These are phyloP conservation scores for Therioaphis trifolii DNA, from an alignment of 2,888 invertebrate genomes.

Conservation along the genomic window DNA sequence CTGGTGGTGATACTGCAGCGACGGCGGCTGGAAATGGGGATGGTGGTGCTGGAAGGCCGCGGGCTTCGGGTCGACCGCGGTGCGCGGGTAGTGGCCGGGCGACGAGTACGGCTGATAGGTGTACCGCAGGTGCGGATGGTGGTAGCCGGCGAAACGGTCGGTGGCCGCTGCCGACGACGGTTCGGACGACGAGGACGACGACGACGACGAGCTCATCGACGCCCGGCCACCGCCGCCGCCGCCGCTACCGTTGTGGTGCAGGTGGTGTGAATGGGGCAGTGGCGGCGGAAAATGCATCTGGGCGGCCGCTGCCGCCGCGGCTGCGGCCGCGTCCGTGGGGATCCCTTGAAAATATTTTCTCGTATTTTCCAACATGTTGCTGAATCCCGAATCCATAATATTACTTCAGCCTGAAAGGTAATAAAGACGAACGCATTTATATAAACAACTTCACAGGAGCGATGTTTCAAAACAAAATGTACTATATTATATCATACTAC, in stretches of 20 bases:
- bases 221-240: conserved; percentile 68
- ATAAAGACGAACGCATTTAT: neutral
- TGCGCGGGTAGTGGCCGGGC: conserved; percentile 56
- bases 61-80: conserved; percentile 63
- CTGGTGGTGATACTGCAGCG: conserved; percentile 65
- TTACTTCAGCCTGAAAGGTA: conserved; percentile 54
- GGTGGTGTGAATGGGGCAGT: conserved; percentile 54
- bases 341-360: conserved; percentile 86
- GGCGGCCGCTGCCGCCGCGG: conserved; percentile 11
- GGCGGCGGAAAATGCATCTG: conserved; percentile 32
- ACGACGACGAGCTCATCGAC: conserved; percentile 47
- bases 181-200: conserved; percentile 38
- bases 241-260: conserved; percentile 66
- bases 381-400: conserved; percentile 79
- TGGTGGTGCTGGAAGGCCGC: conserved; percentile 63
- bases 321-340: conserved; percentile 70
- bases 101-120: conserved; percentile 52
- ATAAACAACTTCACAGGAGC: no score
- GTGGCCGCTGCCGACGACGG: conserved; percentile 11
- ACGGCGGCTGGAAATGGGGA: conserved; percentile 64
- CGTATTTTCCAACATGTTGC: conserved; percentile 85
- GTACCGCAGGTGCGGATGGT: conserved; percentile 54
- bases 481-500: no score
- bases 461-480: no score
- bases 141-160: conserved; percentile 65